Evolutionary conservation across 1,140 invertebrate species (phyloP), one percentile per base, ranked within the genome.

Genomic region (Caenorhabditis elegans): DNA sequence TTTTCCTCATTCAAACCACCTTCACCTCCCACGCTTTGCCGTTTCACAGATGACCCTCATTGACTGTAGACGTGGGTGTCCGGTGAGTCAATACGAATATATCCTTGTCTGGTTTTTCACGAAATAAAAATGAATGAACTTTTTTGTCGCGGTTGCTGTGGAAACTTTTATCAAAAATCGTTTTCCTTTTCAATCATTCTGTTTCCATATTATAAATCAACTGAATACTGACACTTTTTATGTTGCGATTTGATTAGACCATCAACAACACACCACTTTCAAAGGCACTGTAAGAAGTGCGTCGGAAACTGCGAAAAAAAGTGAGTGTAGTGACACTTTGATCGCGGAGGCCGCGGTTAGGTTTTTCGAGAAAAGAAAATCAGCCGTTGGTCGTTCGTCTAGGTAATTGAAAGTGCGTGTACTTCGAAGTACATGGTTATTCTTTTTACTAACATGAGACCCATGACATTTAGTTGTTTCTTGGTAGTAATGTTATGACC

Each of bases 41-140:
- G 36, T 34, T 19, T 28, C 19, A 17, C 34, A 39, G 60, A 70
- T 70, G 60, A 70, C 60, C 60, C 60, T 70, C 60, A 43, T 70
- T 70, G 60, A 70, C 60, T 70, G 60, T 70, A 70, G 60, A n/a
- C 60, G 60, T 70, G 60, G 60, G 60, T 70, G 60, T 70, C 60
- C 31, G 34, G 17, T 70, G 60, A 39, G 34, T 70, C 31, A 70
- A 70, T 70, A 70, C 19, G 34, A 22, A 70, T 13, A 70, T 31
- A 31, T 13, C 26, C 60, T 13, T 34, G 31, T 60, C 55, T 60
- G 55, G 31, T 60, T 34, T 60, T 39, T 13, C 22, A 55, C 15
- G 26, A 55, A 34, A 6, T 10, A 70, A 70, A 70, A 70, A 36
- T 10, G 22, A 17, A 3, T 11, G 10, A 70, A 70, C 19, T 31